phyloP scores from a whole-genome alignment of 2,797 vertebrate species.

The Etheostoma perlongum region DNA sequence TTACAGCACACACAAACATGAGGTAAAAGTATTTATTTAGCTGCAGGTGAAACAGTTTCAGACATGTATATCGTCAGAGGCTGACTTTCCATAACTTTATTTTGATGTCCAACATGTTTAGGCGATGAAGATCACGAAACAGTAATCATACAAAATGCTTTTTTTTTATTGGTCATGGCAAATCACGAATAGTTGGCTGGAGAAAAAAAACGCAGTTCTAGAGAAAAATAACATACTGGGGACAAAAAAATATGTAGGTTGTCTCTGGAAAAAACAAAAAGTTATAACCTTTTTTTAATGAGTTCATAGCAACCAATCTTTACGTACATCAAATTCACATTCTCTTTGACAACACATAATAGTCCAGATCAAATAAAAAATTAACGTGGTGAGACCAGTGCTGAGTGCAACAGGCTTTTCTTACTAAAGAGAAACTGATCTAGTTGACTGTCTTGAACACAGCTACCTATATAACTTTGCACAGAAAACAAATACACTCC shows the following conservation, averaged over 20 bases:
- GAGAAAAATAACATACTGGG: slow-evolving; percentile 12
- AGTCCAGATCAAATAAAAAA: slow-evolving; percentile 25
- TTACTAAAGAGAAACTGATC: slow-evolving; percentile 28
- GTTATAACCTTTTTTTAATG: background rate
- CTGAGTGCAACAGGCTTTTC: background rate
- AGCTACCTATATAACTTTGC: slow-evolving; percentile 39
- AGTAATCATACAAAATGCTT: slow-evolving; percentile 64
- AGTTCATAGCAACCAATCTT: slow-evolving; percentile 8
- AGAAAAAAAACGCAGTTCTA: slow-evolving; percentile 5
- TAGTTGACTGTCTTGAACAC: slow-evolving; percentile 24
- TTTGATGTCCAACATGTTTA: slow-evolving; percentile 36
- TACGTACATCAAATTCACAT: slow-evolving; percentile 10
- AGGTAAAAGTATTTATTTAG: slow-evolving; percentile 74
- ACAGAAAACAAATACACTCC: slow-evolving; percentile 33
- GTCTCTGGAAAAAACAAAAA: background rate
- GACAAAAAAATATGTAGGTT: slow-evolving; percentile 8
- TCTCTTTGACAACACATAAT: slow-evolving; percentile 31
- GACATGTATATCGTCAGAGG: slow-evolving; percentile 35
- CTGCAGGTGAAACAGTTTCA: slow-evolving; percentile 58
- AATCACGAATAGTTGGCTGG: slow-evolving; percentile 38
- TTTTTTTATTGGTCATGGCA: slow-evolving; percentile 27
- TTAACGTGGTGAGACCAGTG: slow-evolving; percentile 17
- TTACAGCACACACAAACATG: slow-evolving; percentile 14
- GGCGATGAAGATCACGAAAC: slow-evolving; percentile 37
- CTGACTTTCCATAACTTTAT: slow-evolving; percentile 41